Evolutionary conservation across 2,113 vertebrate species (phyloP).

Genomic region (Mormyrus iriodes): DNA sequence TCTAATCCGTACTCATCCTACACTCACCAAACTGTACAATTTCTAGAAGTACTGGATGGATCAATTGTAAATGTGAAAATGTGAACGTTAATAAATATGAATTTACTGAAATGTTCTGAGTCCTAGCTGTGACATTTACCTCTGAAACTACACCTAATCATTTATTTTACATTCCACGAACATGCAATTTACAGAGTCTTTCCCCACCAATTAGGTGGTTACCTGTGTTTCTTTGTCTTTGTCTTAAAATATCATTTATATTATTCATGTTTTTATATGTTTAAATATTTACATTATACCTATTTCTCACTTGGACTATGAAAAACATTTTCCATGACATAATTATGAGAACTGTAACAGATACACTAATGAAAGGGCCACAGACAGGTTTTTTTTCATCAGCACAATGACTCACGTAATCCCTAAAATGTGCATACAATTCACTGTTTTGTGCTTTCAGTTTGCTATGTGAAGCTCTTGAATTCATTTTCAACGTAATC

Average conservation of each 20-base stretch:
- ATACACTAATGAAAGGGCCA: background rate
- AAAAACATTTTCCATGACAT: background rate
- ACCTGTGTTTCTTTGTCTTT: background rate
- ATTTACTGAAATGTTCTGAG: no score
- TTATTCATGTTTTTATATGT: background rate
- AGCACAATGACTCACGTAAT: no score
- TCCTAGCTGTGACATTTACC: background rate
- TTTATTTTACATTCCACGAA: background rate
- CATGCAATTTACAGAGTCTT: background rate
- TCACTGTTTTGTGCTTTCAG: background rate
- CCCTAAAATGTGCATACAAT: no score
- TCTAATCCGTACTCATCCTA: background rate
- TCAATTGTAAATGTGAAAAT: background rate
- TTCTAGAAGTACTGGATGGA: background rate
- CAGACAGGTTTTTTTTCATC: background rate
- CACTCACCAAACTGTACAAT: background rate
- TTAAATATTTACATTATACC: background rate
- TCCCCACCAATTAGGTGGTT: background rate
- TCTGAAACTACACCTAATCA: background rate
- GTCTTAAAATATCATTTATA: background rate
- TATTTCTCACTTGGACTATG: background rate
- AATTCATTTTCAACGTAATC: background rate
- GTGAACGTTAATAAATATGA: background rate
- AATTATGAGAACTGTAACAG: background rate
- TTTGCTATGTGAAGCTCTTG: background rate